phyloP scores from a whole-genome alignment of 2,888 invertebrate genomes.

The Hanleya hanleyi region DNA sequence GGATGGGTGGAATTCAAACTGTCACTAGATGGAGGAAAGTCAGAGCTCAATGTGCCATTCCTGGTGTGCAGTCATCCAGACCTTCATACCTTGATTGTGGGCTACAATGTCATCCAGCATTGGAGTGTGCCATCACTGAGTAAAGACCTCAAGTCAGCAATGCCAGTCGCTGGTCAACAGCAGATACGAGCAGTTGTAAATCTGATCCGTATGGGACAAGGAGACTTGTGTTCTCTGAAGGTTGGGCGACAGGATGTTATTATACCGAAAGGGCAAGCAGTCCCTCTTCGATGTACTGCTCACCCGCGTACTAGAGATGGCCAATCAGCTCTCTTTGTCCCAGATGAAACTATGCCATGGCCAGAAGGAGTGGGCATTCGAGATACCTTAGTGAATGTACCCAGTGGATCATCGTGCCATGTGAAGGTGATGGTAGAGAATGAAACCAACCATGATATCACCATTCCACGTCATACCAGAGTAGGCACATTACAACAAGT shows the following conservation, averaged over 20 bases:
- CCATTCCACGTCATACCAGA: neutral
- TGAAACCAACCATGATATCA: neutral
- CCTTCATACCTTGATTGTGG: neutral
- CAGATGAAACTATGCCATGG: no score
- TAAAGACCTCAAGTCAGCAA: neutral
- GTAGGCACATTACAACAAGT: neutral
- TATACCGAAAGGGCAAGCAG: neutral
- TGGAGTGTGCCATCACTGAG: neutral
- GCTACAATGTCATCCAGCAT: conserved; percentile 1
- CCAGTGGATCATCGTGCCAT: neutral
- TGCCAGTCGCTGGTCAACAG: neutral
- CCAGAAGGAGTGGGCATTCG: neutral
- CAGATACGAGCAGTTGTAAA: neutral
- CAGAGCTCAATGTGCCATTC: neutral
- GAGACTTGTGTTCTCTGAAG: neutral
- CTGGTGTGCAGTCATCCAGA: neutral
- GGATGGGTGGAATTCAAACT: neutral
- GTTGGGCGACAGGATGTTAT: neutral
- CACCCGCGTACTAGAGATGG: neutral
- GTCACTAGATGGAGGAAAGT: neutral
- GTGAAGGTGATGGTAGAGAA: conserved; percentile 2
- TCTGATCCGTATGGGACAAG: neutral
- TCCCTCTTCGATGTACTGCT: neutral
- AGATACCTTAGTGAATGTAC: neutral
- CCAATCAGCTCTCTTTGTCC: no score